These are phyloP conservation scores for Metallyticus violacea DNA, from an alignment of 2,888 invertebrate genomes.

Conservation along the genomic window DNA sequence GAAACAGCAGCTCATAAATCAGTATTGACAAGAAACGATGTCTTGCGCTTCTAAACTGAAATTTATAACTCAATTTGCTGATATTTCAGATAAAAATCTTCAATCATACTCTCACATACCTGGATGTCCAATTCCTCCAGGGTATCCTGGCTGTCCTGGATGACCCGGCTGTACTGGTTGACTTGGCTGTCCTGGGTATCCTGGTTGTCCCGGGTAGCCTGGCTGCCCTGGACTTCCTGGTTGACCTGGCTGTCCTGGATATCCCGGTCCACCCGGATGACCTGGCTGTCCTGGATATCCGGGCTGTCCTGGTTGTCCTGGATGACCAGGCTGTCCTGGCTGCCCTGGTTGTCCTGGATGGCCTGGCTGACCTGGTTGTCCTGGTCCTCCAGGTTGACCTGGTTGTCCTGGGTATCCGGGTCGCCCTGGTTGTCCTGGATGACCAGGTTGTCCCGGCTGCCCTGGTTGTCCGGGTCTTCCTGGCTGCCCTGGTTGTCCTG, in stretches of 20 bases:
- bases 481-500: neutral
- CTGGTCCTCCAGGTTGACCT: neutral
- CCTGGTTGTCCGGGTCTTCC: neutral
- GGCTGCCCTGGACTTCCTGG: neutral
- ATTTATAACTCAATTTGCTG: no score
- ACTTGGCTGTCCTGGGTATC: neutral
- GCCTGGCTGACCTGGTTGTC: neutral
- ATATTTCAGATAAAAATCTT: no score
- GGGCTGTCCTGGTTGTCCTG: neutral
- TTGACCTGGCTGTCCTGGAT: neutral
- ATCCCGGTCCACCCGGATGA: neutral
- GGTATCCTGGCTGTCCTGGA: neutral
- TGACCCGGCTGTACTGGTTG: neutral
- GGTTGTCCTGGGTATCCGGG: neutral
- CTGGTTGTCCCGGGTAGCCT: neutral
- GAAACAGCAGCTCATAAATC: no score
- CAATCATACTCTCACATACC: no score
- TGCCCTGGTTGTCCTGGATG: neutral
- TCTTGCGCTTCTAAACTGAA: no score
- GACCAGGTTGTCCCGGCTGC: neutral
- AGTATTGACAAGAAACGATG: no score
- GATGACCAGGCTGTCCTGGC: neutral
- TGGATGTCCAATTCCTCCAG: neutral
- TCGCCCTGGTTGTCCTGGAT: neutral
- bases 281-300: neutral